Base-by-base conservation (phyloP, 2,888 invertebrate genomes). In the Cistogaster globosa region DNA sequence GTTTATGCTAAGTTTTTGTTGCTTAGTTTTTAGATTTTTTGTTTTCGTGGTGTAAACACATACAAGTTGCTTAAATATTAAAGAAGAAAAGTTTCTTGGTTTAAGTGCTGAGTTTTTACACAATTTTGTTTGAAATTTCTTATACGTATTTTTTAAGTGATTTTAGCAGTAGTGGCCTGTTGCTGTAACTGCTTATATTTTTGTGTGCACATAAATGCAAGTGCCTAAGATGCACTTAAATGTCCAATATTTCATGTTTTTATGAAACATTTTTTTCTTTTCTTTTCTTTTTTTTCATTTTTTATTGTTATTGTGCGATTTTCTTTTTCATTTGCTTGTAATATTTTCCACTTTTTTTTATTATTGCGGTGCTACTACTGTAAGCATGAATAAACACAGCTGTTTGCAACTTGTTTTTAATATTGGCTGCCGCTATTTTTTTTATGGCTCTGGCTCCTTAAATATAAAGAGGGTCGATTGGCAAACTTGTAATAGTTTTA, bases 181-280 rank as follows among this genome's bases (percentile, higher is more conserved):
- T 60, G 67, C 74, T 42, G 63, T 38, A 51, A 32, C 20, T 58
- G 32, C 60, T 79, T 48, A 53, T 63, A 53, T 60, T 58, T 74
- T 65, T 74, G 80, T 71, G 75, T 72, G 67, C 76, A 81, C 74
- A 89, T 89, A 88, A 90, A 89, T 89, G 90, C 90, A 88, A 87
- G 89, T 86, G 89, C 87, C 86, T 88, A 88, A 88, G 88, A 89
- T 87, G 88, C 86, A 87, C 87, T 86, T 89, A 90, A 89, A 88
- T 89, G 88, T 90, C 89, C 89, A 90, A 90, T 90, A 90, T 90
- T 90, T 90, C 90, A 90, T 90, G 87, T 86, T 87, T 86, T 87
- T 87, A 87, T 87, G 86, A 81, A 87, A 69, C 71, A 87, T 81
- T 81, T 78, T 78, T 58, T 84, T 72, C 45, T 20, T 71, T 78